Evolutionary conservation across 1,140 invertebrate genomes (phyloP).

Genomic region (Tetramorium alpestre): DNA sequence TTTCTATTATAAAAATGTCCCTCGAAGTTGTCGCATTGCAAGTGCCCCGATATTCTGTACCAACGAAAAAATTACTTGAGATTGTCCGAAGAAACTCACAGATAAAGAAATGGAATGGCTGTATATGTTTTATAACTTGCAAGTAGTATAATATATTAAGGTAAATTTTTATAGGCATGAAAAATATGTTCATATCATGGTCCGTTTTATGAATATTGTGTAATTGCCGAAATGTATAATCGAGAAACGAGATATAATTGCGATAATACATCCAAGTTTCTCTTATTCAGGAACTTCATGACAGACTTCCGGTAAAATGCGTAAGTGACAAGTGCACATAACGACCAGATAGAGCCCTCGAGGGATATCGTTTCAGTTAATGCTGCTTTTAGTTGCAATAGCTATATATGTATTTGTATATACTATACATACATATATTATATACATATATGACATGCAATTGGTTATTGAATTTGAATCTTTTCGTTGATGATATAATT

Average conservation of each 20-base stretch:
- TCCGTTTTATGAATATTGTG: background rate
- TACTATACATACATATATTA: too few species aligned
- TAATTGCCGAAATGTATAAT: background rate
- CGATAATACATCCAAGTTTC: background rate
- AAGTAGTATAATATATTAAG: background rate
- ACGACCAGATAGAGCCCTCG: background rate
- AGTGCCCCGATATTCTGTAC: too few species aligned
- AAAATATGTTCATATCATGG: background rate
- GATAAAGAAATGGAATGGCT: background rate
- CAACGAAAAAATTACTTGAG: background rate
- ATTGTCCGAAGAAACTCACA: background rate
- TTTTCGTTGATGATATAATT: conserved; percentile 19
- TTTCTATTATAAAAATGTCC: background rate
- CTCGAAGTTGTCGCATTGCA: background rate
- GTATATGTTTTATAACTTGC: background rate
- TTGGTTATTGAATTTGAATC: conserved; percentile 33
- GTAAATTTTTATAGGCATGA: background rate
- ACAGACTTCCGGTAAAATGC: conserved; percentile 1
- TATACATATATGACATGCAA: conserved; percentile 8
- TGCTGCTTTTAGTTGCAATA: background rate
- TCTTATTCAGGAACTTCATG: background rate
- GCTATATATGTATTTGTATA: background rate
- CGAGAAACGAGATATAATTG: background rate
- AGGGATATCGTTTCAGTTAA: background rate
- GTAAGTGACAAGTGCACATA: conserved; percentile 9